phyloP scores from a whole-genome alignment of 2,888 invertebrate genomes.

The Polydrusus tereticollis region DNA sequence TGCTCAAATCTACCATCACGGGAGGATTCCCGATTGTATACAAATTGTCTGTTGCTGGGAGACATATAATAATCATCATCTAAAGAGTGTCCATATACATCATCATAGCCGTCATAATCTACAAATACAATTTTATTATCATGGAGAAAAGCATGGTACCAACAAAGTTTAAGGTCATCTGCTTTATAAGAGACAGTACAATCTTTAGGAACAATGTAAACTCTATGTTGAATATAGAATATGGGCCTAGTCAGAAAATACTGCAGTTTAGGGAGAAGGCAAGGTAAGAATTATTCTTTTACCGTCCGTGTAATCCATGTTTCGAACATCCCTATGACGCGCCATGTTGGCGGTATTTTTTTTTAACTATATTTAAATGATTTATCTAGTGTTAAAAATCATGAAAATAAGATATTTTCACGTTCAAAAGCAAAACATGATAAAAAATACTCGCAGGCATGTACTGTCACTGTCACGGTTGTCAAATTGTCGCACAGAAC shows the following conservation, averaged over 20 bases:
- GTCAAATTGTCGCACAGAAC: too few species aligned
- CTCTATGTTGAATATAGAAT: too few species aligned
- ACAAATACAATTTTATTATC: constrained; percentile 52
- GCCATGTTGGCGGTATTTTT: constrained; percentile 73
- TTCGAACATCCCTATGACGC: constrained; percentile 87
- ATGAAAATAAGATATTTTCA: neutral
- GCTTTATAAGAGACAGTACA: neutral
- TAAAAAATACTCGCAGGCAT: too few species aligned
- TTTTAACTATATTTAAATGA: neutral
- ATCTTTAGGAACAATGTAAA: too few species aligned
- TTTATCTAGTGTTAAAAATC: neutral
- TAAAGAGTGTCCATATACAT: constrained; percentile 93
- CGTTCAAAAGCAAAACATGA: too few species aligned
- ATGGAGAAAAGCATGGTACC: too few species aligned
- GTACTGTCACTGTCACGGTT: neutral
- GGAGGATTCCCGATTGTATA: constrained; percentile 80
- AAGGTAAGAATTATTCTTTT: constrained; percentile 51
- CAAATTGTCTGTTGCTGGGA: constrained; percentile 87
- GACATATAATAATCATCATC: constrained; percentile 94
- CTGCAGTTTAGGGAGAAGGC: neutral
- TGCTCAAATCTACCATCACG: constrained; percentile 77
- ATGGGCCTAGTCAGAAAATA: neutral
- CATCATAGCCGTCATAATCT: constrained; percentile 93
- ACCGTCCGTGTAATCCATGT: constrained; percentile 87
- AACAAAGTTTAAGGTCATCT: neutral